phyloP scores from a whole-genome alignment of 2,113 vertebrate genomes.

The Mastomys natalensis region DNA sequence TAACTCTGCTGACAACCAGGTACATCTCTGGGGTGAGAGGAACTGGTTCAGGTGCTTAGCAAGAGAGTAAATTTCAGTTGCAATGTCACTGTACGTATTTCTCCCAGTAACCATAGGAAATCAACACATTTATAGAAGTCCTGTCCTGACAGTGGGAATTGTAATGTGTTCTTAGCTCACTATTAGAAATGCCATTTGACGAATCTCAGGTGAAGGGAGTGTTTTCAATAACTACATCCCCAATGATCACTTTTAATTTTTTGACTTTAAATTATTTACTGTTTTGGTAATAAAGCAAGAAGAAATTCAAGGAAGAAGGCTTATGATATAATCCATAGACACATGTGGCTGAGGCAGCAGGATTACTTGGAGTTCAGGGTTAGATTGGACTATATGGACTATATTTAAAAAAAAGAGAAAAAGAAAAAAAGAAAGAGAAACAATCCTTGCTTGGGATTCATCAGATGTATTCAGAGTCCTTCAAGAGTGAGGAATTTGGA shows the following conservation, averaged over 20 bases:
- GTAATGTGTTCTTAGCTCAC: not conserved
- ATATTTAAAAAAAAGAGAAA: not conserved
- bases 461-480: not conserved
- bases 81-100: not conserved
- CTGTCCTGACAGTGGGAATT: not conserved
- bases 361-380: not conserved
- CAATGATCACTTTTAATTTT: not conserved
- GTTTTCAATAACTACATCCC: not conserved
- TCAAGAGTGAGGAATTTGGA: not conserved
- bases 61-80: not conserved
- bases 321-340: no score
- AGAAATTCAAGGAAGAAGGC: not conserved
- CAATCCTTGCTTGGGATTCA: not conserved
- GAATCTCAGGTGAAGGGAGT: not conserved
- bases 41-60: not conserved
- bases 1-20: not conserved
- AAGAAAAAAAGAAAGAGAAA: not conserved
- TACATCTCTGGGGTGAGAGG: not conserved
- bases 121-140: not conserved
- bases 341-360: not conserved
- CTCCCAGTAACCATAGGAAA: not conserved
- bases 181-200: constrained; percentile 8
- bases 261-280: not conserved
- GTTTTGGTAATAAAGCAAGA: constrained; percentile 29
- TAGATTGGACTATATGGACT: not conserved